These are phyloP conservation scores for Pachypanchax playfairii DNA, from an alignment of 2,113 vertebrate species.

Conservation along the genomic window DNA sequence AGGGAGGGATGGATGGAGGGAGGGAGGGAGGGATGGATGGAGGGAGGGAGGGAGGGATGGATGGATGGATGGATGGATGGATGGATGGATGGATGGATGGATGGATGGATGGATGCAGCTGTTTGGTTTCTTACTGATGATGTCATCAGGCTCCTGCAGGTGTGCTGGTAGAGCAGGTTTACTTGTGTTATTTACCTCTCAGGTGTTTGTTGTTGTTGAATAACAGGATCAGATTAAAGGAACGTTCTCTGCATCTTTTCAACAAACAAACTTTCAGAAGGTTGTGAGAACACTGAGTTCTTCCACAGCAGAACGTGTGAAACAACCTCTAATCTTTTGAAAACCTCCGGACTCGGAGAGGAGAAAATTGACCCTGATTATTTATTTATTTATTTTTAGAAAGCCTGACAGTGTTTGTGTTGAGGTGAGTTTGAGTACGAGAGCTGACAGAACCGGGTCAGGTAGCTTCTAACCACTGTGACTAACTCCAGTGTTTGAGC, in stretches of 20 bases:
- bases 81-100: not conserved
- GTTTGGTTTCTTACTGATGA: too few species aligned
- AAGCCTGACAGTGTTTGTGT: not conserved
- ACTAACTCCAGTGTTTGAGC: slow-evolving; percentile 29
- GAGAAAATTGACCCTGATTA: not conserved
- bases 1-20: not conserved
- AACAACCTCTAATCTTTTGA: not conserved
- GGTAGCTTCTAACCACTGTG: slow-evolving; percentile 20
- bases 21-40: not conserved
- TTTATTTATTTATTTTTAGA: too few species aligned
- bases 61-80: not conserved
- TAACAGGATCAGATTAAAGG: too few species aligned
- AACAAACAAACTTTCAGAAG: not conserved
- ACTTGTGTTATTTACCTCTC: too few species aligned
- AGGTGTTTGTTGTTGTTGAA: too few species aligned
- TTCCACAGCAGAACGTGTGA: not conserved
- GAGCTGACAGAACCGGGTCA: slow-evolving; percentile 55
- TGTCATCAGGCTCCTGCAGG: too few species aligned
- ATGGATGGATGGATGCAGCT: not conserved
- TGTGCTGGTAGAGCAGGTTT: too few species aligned
- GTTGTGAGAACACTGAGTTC: not conserved
- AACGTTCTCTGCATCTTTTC: too few species aligned
- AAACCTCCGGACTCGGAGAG: slow-evolving; percentile 7
- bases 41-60: not conserved
- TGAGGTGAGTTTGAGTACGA: slow-evolving; percentile 5